phyloP scores from a whole-genome alignment of 2,113 vertebrate genomes.

The Percopsis transmontana region DNA sequence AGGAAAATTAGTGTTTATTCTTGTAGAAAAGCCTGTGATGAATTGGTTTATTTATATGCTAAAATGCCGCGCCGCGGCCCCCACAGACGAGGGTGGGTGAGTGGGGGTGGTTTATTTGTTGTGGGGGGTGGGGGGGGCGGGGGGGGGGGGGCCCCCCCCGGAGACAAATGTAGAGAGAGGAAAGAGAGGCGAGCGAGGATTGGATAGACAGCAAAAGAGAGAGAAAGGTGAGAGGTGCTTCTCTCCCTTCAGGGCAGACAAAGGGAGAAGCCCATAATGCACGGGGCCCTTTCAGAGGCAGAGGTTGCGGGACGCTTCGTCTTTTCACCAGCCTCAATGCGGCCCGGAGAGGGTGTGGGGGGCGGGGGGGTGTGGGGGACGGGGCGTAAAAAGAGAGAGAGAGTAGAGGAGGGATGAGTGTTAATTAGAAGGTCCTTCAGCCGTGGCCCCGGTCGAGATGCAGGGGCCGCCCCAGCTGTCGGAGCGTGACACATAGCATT shows the following conservation, averaged over 20 bases:
- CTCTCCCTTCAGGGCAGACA: constrained; percentile 65
- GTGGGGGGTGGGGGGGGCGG: no score
- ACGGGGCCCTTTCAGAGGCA: constrained; percentile 71
- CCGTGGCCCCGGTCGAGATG: constrained; percentile 75
- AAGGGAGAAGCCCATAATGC: constrained; percentile 74
- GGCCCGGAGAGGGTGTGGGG: constrained; percentile 33
- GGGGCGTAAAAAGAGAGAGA: constrained; percentile 44
- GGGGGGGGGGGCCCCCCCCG: no score
- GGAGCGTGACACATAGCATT: constrained; percentile 81
- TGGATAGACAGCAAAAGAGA: constrained; percentile 8
- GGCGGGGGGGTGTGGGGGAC: constrained; percentile 35
- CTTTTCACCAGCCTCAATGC: constrained; percentile 62
- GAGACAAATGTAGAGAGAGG: background rate
- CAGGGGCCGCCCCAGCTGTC: constrained; percentile 81
- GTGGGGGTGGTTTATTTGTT: no score
- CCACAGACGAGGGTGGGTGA: no score
- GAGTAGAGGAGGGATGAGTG: constrained; percentile 77
- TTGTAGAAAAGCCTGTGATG: constrained; percentile 91
- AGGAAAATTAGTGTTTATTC: constrained; percentile 94
- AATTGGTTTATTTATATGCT: constrained; percentile 99
- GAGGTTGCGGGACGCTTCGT: constrained; percentile 65
- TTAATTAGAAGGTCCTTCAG: constrained; percentile 85
- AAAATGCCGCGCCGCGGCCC: no score
- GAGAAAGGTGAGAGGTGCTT: constrained; percentile 71
- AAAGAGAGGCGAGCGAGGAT: background rate